Evolutionary conservation across 1,140 invertebrate genomes (phyloP).

Genomic region (Drosophila aff.): DNA sequence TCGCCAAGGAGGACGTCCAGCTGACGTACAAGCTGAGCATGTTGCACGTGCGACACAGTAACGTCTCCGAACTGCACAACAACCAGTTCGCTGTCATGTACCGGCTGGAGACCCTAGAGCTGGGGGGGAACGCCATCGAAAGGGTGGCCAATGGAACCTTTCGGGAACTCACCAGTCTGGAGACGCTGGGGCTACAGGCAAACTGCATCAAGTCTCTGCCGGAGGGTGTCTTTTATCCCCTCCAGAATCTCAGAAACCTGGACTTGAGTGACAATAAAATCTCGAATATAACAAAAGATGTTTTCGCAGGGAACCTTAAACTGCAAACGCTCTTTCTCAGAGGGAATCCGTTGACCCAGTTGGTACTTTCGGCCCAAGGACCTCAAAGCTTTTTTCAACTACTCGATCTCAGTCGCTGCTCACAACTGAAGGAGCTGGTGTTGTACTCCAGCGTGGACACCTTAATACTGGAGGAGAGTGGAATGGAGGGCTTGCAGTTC

Average conservation of each 20-base stretch:
- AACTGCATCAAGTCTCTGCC: background rate
- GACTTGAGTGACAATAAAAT: slow-evolving; percentile 13
- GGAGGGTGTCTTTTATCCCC: background rate
- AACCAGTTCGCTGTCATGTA: background rate
- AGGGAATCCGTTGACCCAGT: slow-evolving; percentile 2
- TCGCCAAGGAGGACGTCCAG: background rate
- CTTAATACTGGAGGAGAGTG: slow-evolving; percentile 8
- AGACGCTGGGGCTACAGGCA: background rate
- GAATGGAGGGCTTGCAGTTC: background rate
- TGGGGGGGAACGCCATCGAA: slow-evolving; percentile 1
- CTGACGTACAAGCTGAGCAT: background rate
- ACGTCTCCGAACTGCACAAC: background rate
- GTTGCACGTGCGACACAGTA: background rate
- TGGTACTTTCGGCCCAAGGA: background rate
- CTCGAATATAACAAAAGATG: background rate
- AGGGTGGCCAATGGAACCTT: background rate
- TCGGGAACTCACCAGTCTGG: background rate
- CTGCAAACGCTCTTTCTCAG: background rate
- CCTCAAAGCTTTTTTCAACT: background rate
- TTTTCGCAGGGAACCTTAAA: background rate
- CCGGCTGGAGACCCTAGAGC: background rate
- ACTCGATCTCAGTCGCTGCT: slow-evolving; percentile 8
- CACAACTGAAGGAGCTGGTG: background rate
- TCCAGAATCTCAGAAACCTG: background rate
- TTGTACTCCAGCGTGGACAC: slow-evolving; percentile 1